Evolutionary conservation across 2,888 invertebrate species (phyloP), one percentile per base, ranked within the genome.

Genomic region (Melipona beecheii): DNA sequence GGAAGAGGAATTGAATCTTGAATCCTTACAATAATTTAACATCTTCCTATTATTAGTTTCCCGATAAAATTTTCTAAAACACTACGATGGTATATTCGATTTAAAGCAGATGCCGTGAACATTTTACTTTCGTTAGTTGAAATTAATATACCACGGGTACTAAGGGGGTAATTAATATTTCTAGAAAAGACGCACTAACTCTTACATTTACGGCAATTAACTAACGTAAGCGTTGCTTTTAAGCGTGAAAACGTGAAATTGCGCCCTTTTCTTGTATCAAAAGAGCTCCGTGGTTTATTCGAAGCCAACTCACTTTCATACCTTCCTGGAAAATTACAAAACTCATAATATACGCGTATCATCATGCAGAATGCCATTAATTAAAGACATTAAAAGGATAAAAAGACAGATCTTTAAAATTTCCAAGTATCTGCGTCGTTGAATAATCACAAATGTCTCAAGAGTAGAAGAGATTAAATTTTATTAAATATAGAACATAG

Each of bases 171-270:
- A 56, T 60, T 60, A 60, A 75, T 75, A 66, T 81, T 81, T 66
- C 60, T 62, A 21, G 52, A 69, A 58, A 43, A 21, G 27, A 78
- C 52, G 15, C 43, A 62, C 49, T 19, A 21, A n/a, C 9, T 52
- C 19, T 19, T n/a, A 62, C 62, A 27, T 54, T 54, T 21, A 31
- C 9, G 58, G 64, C 52, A 82, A 82, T 83, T 83, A 76, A 72
- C 36, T 62, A 64, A 65, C 56, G 43, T 76, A 78, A 77, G 49
- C 15, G 70, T 82, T 58, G 60, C 58, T 58, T 62, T 75, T 77
- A 73, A 58, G 64, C 50, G 54, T 43, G n/a, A n/a, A n/a, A 43
- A 52, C 66, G 31, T 52, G 60, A 52, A 80, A 81, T 87, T 75
- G 65, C 77, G 64, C 50, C 15, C 52, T 31, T 75, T 74, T 54